phyloP scores from a whole-genome alignment of 2,113 vertebrate species.

The Osmerus eperlanus region DNA sequence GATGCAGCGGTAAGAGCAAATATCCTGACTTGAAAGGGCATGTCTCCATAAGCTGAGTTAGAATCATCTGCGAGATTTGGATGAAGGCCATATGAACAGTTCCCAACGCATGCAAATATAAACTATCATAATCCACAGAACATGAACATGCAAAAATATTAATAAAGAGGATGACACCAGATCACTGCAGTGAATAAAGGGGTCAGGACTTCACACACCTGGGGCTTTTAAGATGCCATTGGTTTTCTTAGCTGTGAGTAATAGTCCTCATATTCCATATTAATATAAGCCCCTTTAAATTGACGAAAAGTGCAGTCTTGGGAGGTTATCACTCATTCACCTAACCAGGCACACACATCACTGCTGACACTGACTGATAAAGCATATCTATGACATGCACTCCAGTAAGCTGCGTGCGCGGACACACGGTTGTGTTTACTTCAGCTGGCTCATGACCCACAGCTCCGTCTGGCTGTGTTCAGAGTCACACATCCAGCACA shows the following conservation, averaged over 20 bases:
- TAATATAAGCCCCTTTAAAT: background rate
- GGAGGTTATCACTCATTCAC: background rate
- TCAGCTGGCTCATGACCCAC: constrained; percentile 42
- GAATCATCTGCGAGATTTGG: no score
- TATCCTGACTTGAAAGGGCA: no score
- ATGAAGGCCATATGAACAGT: no score
- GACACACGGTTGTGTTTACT: constrained; percentile 52
- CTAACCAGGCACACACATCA: constrained; percentile 13
- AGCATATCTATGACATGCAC: constrained; percentile 57
- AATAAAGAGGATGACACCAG: constrained; percentile 46
- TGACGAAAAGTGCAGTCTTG: background rate
- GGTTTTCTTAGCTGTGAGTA: background rate
- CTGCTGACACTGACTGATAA: constrained; percentile 63
- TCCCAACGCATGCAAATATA: no score
- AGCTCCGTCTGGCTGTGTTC: constrained; percentile 47
- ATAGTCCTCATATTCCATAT: background rate
- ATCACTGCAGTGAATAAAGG: constrained; percentile 41
- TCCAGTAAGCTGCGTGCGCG: background rate
- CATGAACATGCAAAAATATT: no score
- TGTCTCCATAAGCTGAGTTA: background rate
- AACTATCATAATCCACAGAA: background rate
- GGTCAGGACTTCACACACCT: constrained; percentile 27
- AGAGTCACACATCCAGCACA: constrained; percentile 45
- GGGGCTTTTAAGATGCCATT: constrained; percentile 10
- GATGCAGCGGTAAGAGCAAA: no score